Evolutionary conservation across 1,140 invertebrate genomes (phyloP).

Genomic region (Zaprionus kolodkinae): DNA sequence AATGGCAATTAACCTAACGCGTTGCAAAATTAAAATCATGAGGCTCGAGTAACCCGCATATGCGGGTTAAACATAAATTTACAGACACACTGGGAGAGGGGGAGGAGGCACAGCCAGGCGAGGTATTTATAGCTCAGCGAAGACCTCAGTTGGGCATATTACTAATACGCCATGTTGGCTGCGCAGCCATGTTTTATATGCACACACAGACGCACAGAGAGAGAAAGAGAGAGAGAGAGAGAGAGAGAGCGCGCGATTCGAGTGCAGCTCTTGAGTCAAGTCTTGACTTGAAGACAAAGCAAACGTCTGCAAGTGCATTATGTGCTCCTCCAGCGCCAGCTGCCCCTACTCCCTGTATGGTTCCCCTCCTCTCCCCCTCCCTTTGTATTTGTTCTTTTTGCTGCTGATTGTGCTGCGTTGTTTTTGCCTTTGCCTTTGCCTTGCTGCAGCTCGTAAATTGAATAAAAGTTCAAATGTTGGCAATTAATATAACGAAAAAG

Average conservation of each 20-base stretch:
- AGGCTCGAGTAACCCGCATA: constrained; percentile 66
- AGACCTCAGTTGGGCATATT: constrained; percentile 70
- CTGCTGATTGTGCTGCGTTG: constrained; percentile 51
- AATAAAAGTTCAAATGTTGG: constrained; percentile 81
- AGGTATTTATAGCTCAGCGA: constrained; percentile 75
- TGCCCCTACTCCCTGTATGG: background rate
- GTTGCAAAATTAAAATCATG: constrained; percentile 75
- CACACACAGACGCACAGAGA: constrained; percentile 23
- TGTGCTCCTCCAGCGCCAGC: background rate
- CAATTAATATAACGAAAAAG: constrained; percentile 80
- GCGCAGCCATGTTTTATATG: constrained; percentile 67
- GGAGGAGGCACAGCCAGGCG: constrained; percentile 35
- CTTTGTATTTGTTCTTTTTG: constrained; percentile 49
- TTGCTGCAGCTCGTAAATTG: constrained; percentile 73
- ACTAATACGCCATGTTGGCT: constrained; percentile 72
- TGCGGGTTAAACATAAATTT: constrained; percentile 66
- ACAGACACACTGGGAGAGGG: background rate
- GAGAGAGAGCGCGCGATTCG: background rate
- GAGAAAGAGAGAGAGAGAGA: background rate
- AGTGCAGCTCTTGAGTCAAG: constrained; percentile 52
- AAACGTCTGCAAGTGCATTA: constrained; percentile 34
- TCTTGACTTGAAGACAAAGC: constrained; percentile 48
- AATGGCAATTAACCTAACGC: constrained; percentile 77
- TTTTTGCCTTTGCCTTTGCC: constrained; percentile 50
- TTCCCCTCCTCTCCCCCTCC: background rate